Base-by-base conservation (phyloP, 2,888 invertebrate species). In the Drosophila niveifrons region DNA sequence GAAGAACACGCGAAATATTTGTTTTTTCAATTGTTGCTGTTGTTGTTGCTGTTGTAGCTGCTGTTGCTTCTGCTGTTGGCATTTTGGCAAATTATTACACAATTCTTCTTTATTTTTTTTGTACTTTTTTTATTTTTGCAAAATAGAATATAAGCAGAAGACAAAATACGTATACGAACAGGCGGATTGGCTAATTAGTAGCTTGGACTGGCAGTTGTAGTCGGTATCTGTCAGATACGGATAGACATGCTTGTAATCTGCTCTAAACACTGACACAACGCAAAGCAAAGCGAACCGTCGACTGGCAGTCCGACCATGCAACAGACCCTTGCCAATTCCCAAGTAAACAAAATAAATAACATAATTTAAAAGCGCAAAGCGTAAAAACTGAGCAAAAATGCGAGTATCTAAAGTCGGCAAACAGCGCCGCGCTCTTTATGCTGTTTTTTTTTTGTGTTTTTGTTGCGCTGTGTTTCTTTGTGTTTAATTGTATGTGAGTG, bases 1-100 rank as follows among this genome's bases (percentile, higher is more conserved):
- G 68, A 78, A 68, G 59, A 74, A 81, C 65, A 67, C 82, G 78
- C 82, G 72, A 78, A 78, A 70, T 64, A 67, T 76, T 61, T 71
- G 55, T 72, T 66, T 51, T 55, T 66, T 76, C 34, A 75, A 41
- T 67, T 59, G 43, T 57, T 59, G 50, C 29, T 63, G 39, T 51
- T 67, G 51, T 31, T 48, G 28, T 48, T 64, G 52, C 66, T 59
- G 31, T 46, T 59, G 52, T 13, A 62, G 36, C 34, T 73, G 55
- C 18, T 43, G 41, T 53, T 62, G 41, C 50, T 66, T 23, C 23
- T 23, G 57, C 28, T 71, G 47, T 34, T 76, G 65, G 72, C 72
- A 77, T 78, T 75, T 82, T 85, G 72, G 77, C 73, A 76, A 89
- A 73, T 81, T 87, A 87, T 85, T 84, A 87, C 88, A 89, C 89